Evolutionary conservation across 2,113 vertebrate genomes (phyloP), one percentile per base, ranked within the genome.

Genomic region (Hoplias malabaricus): DNA sequence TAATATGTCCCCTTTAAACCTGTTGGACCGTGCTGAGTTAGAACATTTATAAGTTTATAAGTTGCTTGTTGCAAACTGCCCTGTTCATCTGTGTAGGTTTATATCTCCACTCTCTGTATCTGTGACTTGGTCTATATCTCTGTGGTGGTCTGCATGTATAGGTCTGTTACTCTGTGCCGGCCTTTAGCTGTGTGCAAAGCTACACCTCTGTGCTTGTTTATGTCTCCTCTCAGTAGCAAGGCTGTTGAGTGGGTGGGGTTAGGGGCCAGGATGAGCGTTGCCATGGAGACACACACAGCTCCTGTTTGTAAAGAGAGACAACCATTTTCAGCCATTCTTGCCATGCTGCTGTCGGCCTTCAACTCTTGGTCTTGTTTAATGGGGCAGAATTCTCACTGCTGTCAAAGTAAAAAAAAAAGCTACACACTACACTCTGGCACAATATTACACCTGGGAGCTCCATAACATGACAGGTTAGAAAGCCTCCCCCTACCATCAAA

Each of bases 261-360:
- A 89, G 88, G 87, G 83, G 77, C 69, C 82, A 82, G 75, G 86
- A 87, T 78, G 79, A 86, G 78, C 73, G 80, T 87, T 88, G 84
- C 43, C 81, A 80, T 79, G 80, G 79, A 86, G 73, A 93, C 86
- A 34, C 84, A 85, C 69, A 89, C 86, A 80, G 87, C 86, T 89
- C 87, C 88, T 86, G 85, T 86, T 68, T 84, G 80, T 80, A 50
- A 69, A 74, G 70, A 40, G 27, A 69, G 7, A 73, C 50, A 72
- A 77, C 69, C 61, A 74, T 69, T 82, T 74, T 61, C 33, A 59
- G 56, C 40, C 1, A 42, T 29, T 77, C 53, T 23, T 50, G 31
- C n/a, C 48, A 9, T 21, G 48, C 48, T 53, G 48, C n/a, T 23
- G 48, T 7, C 48, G n/a, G 48, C 21, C 48, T 53, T 53, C 14